A percentile compares a stretch with the other conserved stretches of the same genome.
phyloP scores from a whole-genome alignment of 2,113 vertebrate genomes.

The Alouatta palliata region DNA sequence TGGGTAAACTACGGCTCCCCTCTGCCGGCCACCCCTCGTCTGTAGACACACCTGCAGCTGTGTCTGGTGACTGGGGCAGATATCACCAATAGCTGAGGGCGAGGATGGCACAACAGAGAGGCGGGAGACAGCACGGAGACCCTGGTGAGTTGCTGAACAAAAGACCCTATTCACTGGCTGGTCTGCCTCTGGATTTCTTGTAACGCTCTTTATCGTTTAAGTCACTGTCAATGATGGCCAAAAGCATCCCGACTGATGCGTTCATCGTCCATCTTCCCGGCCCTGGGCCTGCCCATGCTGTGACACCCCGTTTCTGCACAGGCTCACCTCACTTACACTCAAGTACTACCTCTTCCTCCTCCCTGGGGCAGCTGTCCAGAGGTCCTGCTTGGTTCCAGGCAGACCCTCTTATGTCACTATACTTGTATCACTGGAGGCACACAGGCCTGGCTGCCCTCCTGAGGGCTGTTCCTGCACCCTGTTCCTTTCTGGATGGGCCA shows the following conservation, averaged over 20 bases:
- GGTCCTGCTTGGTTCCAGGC: background rate
- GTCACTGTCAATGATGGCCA: background rate
- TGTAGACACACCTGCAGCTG: background rate
- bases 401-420: background rate
- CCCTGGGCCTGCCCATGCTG: background rate
- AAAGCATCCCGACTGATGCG: background rate
- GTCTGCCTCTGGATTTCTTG: background rate
- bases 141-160: background rate
- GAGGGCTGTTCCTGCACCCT: too few relatives aligned
- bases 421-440: background rate
- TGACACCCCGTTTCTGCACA: fast-evolving
- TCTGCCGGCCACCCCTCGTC: background rate
- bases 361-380: fast-evolving
- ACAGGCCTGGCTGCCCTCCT: background rate
- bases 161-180: too few relatives aligned
- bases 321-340: background rate
- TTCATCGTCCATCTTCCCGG: background rate
- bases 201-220: background rate
- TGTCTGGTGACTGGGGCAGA: background rate
- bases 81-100: background rate
- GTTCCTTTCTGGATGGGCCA: background rate
- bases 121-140: background rate
- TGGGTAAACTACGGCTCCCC: background rate
- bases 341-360: background rate
- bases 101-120: background rate